Conservation (phyloP, 2,888 invertebrate genomes). For the Gortyna flavago region DNA sequence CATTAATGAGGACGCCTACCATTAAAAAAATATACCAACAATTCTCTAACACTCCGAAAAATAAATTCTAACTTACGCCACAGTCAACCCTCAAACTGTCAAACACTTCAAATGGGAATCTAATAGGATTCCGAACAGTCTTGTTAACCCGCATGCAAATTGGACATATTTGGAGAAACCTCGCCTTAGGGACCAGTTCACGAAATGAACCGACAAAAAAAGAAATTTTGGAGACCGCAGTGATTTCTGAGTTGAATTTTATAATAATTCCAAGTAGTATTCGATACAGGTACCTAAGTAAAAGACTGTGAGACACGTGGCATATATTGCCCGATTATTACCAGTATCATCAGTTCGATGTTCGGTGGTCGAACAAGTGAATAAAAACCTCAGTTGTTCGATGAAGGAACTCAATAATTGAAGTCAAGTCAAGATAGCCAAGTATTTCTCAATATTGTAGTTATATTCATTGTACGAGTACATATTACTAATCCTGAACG, state of each 20-base stretch:
- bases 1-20: neutral
- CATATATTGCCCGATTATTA: too few species aligned
- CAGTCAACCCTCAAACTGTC: neutral
- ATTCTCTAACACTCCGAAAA: neutral
- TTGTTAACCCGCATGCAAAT: constrained; percentile 53
- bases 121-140: constrained; percentile 35
- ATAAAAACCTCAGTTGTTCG: too few species aligned
- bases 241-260: neutral
- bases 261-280: too few species aligned
- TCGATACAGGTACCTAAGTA: too few species aligned
- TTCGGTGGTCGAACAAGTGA: too few species aligned
- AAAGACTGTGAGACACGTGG: too few species aligned
- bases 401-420: too few species aligned
- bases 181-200: constrained; percentile 6
- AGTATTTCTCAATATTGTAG: too few species aligned
- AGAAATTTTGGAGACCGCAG: neutral
- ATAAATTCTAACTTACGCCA: constrained; percentile 6
- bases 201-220: neutral
- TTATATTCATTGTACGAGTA: too few species aligned
- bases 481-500: too few species aligned
- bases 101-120: constrained; percentile 30
- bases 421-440: too few species aligned
- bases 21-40: neutral
- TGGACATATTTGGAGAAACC: constrained; percentile 29
- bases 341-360: too few species aligned